Evolutionary conservation across 92 coral and sea anemone genomes (phyloP).

Genomic region (Meandrina meandrites): DNA sequence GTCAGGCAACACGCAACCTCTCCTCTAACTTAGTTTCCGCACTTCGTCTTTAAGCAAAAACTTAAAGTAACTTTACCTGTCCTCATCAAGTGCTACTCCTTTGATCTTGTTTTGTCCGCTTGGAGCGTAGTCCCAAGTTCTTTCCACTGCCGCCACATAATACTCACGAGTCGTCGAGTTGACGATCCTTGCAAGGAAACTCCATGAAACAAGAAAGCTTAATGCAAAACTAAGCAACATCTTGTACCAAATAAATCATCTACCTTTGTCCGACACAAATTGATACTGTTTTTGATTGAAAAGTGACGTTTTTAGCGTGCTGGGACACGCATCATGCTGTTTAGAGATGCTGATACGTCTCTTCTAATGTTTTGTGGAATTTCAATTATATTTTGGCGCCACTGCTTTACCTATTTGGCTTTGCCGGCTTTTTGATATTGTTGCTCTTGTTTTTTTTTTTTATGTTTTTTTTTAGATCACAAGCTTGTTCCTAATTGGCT

Average conservation of each 20-base stretch:
- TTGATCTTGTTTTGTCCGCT: conserved; percentile 19
- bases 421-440: not conserved
- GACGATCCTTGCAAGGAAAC: not conserved
- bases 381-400: not conserved
- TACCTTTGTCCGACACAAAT: not conserved
- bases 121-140: conserved; percentile 23
- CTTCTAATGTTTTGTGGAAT: not conserved
- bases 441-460: no score
- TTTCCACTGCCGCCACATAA: conserved; percentile 28
- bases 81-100: conserved; percentile 8
- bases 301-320: not conserved
- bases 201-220: not conserved
- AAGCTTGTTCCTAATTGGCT: not conserved
- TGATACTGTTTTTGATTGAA: not conserved
- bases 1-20: not conserved
- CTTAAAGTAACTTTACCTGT: not conserved
- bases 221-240: conserved; percentile 1
- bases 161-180: conserved; percentile 15
- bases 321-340: not conserved
- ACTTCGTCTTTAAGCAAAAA: not conserved
- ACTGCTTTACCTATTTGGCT: not conserved
- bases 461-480: not conserved
- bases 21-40: not conserved
- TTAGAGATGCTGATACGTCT: not conserved
- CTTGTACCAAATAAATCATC: not conserved